Base-by-base conservation (phyloP, 2,113 vertebrate genomes). In the Engraulis encrasicolus region DNA sequence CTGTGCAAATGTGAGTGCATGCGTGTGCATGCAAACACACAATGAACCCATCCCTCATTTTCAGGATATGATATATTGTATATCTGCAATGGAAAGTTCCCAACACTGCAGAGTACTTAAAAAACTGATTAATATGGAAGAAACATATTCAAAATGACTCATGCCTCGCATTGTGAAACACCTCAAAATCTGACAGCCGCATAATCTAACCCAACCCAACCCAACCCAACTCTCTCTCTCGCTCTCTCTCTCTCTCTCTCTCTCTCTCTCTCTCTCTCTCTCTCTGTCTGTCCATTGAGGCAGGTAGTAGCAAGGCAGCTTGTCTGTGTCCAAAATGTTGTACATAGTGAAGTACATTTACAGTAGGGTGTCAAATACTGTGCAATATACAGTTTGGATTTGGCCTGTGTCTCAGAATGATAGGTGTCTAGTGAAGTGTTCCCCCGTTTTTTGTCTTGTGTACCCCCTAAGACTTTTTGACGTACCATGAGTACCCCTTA, bases 151-250 rank as follows among this genome's bases (percentile, higher is more conserved):
- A 34, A 27, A 66, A 66, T 66, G 66, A 74, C 23, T 74, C 66
- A 74, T 74, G 66, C n/a, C n/a, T n/a, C n/a, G n/a, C 31, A 23
- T 74, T 74, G 66, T 31, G 66, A 34, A 74, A 31, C 66, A 74
- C 12, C 66, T 74, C 11, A 31, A 74, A 74, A 14, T 34, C 27
- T 34, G 27, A 34, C 9, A 31, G 9, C 17, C 52, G 15, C 61
- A 31, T 71, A 15, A 71, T 45, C 23, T 34, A 2, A 2, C 23
- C 61, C n/a, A n/a, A n/a, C n/a, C n/a, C n/a, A n/a, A n/a, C n/a
- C n/a, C n/a, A n/a, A n/a, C n/a, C n/a, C n/a, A n/a, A 15, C 11
- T 14, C 40, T 45, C 40, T 9, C 40, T 45, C 9, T 45, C 40
- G 3, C 40, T 45, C 40, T 45, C 40, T 9, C 40, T 45, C 40